Base-by-base conservation (phyloP, 2,888 invertebrate species). In the Lithophane leautieri region DNA sequence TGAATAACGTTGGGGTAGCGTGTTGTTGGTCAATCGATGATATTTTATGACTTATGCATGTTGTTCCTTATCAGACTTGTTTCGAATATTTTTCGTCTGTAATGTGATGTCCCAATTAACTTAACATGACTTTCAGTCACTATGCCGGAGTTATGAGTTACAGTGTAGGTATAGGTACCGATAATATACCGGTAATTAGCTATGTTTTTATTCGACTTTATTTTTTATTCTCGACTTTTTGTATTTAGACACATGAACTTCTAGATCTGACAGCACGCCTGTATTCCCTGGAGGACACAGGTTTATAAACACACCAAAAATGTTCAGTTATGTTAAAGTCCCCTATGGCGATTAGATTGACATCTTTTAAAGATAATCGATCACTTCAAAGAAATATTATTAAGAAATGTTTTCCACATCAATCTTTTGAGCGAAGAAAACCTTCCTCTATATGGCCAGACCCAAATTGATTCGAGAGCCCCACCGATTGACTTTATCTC, bases 11-110 rank as follows among this genome's bases (percentile, higher is more conserved):
- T 40, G 16, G n/a, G 62, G n/a, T 77, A 63, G 65, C 73, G 66
- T 79, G 82, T 65, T 79, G 61, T 72, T 73, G 54, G 50, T 61
- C 68, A 77, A 77, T 83, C 61, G 34, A 83, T 82, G 76, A 25
- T 68, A 63, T 44, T 82, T 50, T 75, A 70, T 70, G 66, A 58
- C 6, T 52, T 34, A 70, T 73, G 44, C 14, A 42, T 56, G 60
- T 70, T 63, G 47, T 62, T 65, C 9, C 28, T 70, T 73, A 58
- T 56, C 44, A 22, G 14, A 58, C 14, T 60, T 69, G 4, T 79
- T 42, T 56, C n/a, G 25, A 60, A 72, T 66, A 34, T 61, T 65
- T 8, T 65, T 73, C 28, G 40, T 52, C 34, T 52, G 44, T 71
- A 52, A 56, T 65, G 28, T 69, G n/a, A 65, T 56, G 40, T 66